Conservation (phyloP, 1,140 invertebrate genomes). For the Bombus breviceps region DNA sequence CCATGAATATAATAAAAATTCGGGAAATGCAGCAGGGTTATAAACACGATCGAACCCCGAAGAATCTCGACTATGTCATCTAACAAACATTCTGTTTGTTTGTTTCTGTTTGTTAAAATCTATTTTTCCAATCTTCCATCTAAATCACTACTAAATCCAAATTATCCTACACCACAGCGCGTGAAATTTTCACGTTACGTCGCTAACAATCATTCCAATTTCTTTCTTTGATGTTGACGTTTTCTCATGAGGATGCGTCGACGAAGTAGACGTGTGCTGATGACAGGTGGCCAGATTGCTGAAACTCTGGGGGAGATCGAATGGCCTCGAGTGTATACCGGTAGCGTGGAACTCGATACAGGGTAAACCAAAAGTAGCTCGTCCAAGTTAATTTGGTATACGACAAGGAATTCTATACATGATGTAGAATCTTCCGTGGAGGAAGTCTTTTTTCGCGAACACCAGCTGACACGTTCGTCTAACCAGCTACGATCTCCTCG, state of each 20-base stretch:
- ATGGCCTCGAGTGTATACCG: conserved; percentile 74
- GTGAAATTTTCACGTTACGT: not conserved
- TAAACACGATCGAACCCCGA: too few relatives aligned
- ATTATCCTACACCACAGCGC: too few relatives aligned
- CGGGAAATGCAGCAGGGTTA: too few relatives aligned
- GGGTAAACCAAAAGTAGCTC: conserved; percentile 53
- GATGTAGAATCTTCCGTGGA: conserved; percentile 44
- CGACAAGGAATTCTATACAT: conserved; percentile 71
- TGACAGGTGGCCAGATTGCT: conserved; percentile 70
- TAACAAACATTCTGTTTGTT: too few relatives aligned
- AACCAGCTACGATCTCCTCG: conserved; percentile 38
- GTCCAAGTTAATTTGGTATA: conserved; percentile 62
- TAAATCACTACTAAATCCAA: too few relatives aligned
- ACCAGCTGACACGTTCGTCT: conserved; percentile 74
- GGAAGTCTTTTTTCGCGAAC: conserved; percentile 53
- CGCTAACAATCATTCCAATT: too few relatives aligned
- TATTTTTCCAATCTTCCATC: too few relatives aligned
- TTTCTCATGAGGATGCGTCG: not conserved
- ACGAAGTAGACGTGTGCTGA: conserved; percentile 58
- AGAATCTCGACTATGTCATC: too few relatives aligned
- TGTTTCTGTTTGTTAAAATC: too few relatives aligned
- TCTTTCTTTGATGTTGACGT: not conserved
- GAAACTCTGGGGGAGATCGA: conserved; percentile 71
- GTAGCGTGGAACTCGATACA: conserved; percentile 75
- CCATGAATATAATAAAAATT: too few relatives aligned